Evolutionary conservation across 37 sponge, comb jelly and placozoan species (phyloP), one percentile per base, ranked within the genome.

Genomic region (Theonella swinhoei): DNA sequence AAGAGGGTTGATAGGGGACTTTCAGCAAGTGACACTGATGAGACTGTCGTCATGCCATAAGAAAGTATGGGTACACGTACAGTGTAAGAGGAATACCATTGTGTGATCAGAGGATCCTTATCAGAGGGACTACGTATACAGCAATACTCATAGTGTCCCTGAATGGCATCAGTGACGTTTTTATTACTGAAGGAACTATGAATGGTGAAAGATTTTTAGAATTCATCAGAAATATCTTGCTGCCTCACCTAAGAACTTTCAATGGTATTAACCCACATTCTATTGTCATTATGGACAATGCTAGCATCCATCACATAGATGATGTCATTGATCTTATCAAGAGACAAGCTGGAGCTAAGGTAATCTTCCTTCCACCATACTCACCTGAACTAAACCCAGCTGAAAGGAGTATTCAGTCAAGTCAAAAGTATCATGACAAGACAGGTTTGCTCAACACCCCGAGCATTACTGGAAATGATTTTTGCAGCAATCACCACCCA

Each of bases 51-150:
- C 29, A 78, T 35, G 36, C 66, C n/a, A 23, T 38, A 36, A 35
- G 79, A 22, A 78, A 78, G 40, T n/a, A 68, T 11, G 23, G 24
- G 9, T 78, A n/a, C n/a, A n/a, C n/a, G n/a, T n/a, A 78, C 66
- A 64, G 79, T 39, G 5, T 78, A 25, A 26, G 79, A 62, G 79
- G 79, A 4, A 74, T 74, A 19, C 75, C 75, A 36, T 39, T 74
- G 3, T 74, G 47, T 42, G 75, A 42, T n/a, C 30, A 74, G 19
- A n/a, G 47, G 7, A n/a, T 74, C 3, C 43, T 74, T 24, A 39
- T 78, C 29, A 32, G 79, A 36, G 66, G 79, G 3, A 34, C 25
- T 36, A 30, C 66, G 33, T 64, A 64, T 35, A 64, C 79, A 36
- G 79, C 79, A 28, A 34, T 64, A 78, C 66, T 40, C 11, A 36